Conservation (phyloP, 2,888 invertebrate genomes). For the Gasteruption jaculator region DNA sequence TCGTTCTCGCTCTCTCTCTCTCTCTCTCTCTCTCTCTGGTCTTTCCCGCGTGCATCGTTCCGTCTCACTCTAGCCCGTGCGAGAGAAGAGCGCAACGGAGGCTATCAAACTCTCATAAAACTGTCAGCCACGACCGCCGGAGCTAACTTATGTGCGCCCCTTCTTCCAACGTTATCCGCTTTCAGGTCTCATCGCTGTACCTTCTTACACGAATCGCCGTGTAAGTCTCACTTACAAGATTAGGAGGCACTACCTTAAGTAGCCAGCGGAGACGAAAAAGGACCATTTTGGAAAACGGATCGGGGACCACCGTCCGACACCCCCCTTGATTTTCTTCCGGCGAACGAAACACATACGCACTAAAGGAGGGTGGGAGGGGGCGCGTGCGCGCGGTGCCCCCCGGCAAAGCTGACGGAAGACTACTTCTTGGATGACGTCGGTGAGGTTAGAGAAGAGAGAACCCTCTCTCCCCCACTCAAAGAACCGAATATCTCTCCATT, state of each 20-base stretch:
- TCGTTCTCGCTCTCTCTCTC: constrained; percentile 16
- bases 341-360: background rate
- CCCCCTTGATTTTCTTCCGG: no score
- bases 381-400: constrained; percentile 39
- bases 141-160: constrained; percentile 47
- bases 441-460: constrained; percentile 25
- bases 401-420: constrained; percentile 33
- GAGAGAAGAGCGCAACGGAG: constrained; percentile 36
- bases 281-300: no score
- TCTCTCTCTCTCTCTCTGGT: constrained; percentile 11
- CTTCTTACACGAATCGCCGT: no score
- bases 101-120: constrained; percentile 53
- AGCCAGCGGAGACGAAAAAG: no score
- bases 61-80: constrained; percentile 16
- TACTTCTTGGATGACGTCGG: constrained; percentile 36
- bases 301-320: constrained; percentile 16
- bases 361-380: constrained; percentile 36
- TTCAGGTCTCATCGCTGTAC: constrained; percentile 13
- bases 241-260: no score
- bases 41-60: background rate
- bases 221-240: no score
- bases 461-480: constrained; percentile 37
- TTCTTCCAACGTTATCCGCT: constrained; percentile 21
- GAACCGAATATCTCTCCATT: constrained; percentile 52
- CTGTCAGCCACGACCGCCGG: constrained; percentile 48